These are phyloP conservation scores for Cacatua alba DNA, from an alignment of 2,113 vertebrate genomes.

Conservation along the genomic window DNA sequence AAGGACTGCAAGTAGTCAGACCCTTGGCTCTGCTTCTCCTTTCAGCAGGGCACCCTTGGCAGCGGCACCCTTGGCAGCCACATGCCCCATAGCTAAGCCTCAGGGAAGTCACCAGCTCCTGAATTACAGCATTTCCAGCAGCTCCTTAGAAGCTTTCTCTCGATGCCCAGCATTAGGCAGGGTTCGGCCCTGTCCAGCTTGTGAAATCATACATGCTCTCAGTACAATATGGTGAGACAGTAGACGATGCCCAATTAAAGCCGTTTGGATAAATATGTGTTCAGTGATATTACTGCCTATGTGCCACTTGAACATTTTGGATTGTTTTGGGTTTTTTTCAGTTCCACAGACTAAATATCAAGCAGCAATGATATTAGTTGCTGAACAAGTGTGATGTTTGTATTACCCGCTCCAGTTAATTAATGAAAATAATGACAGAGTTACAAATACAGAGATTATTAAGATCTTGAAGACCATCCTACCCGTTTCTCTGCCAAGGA, in stretches of 20 bases:
- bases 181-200: not conserved
- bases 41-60: not conserved
- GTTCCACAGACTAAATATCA: conserved; percentile 37
- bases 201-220: not conserved
- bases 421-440: conserved; percentile 34
- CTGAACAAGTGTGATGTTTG: conserved; percentile 32
- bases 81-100: fast-evolving
- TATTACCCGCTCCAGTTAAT: conserved; percentile 31
- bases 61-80: not conserved
- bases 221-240: not conserved
- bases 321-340: not conserved
- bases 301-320: not conserved
- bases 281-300: not conserved
- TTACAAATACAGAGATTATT: conserved; percentile 37
- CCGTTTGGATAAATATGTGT: not conserved
- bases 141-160: not conserved
- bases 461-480: conserved; percentile 24
- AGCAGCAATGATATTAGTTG: conserved; percentile 6
- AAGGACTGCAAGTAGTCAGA: not conserved
- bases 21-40: fast-evolving
- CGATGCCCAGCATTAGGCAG: not conserved
- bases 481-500: not conserved
- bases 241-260: conserved; percentile 13
- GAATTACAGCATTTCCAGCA: not conserved
- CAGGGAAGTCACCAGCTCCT: not conserved